These are phyloP conservation scores for Cathartes aura DNA, from an alignment of 2,113 vertebrate genomes.

Conservation along the genomic window DNA sequence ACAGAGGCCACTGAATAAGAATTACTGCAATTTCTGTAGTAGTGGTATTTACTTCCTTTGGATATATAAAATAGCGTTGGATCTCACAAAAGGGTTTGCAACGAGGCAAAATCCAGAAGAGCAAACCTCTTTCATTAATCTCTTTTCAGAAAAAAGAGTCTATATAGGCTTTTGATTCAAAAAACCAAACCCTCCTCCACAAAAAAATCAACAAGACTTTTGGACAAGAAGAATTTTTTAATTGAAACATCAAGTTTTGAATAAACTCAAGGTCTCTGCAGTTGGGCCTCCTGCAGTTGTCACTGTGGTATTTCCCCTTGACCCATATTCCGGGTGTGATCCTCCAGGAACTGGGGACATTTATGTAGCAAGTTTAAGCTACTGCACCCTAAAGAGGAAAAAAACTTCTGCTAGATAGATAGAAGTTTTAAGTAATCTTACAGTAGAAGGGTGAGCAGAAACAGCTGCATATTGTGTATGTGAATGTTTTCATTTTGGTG, in stretches of 20 bases:
- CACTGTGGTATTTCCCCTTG: neutral
- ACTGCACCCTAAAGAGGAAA: neutral
- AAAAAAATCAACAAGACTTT: neutral
- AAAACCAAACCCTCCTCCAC: rapidly evolving
- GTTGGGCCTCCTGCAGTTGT: neutral
- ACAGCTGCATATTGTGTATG: neutral
- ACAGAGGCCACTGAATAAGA: neutral
- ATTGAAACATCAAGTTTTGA: neutral
- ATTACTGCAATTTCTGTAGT: neutral
- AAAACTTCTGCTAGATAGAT: neutral
- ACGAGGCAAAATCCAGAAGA: neutral
- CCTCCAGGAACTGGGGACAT: neutral
- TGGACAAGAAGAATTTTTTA: neutral
- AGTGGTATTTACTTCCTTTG: neutral
- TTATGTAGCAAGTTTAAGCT: neutral
- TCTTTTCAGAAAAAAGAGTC: neutral
- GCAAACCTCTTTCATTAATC: neutral
- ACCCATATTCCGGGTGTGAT: neutral
- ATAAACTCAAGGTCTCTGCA: neutral
- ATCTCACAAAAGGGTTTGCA: neutral
- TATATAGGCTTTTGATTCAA: neutral
- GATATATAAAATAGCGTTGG: rapidly evolving
- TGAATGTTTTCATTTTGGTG: neutral
- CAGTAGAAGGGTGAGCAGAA: neutral
- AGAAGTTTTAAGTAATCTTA: neutral